Evolutionary conservation across 1,140 invertebrate genomes (phyloP).

Genomic region (Leptoteleia sp.): DNA sequence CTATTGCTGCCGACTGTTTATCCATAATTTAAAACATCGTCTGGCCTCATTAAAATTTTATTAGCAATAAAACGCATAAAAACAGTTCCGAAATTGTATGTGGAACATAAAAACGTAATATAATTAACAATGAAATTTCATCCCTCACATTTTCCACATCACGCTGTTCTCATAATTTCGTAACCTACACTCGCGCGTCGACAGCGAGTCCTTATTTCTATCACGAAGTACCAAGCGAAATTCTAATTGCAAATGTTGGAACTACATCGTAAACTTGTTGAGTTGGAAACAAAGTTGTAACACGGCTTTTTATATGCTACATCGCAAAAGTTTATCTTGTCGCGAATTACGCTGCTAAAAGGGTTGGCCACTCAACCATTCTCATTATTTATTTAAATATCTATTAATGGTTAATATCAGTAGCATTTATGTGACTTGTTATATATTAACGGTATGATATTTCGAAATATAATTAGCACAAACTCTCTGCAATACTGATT

Average conservation of each 20-base stretch:
- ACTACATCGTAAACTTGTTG: conserved; percentile 63
- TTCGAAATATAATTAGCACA: too few relatives aligned
- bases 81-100: conserved; percentile 49
- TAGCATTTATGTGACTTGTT: too few relatives aligned
- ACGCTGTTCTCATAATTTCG: conserved; percentile 47
- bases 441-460: too few relatives aligned
- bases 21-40: conserved; percentile 48
- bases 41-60: conserved; percentile 56
- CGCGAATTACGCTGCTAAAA: too few relatives aligned
- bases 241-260: conserved; percentile 60
- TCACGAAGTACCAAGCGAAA: conserved; percentile 37
- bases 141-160: conserved; percentile 29
- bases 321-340: too few relatives aligned
- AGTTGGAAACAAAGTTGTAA: conserved; percentile 14
- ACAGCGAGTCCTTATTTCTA: conserved; percentile 44
- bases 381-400: too few relatives aligned
- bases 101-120: conserved; percentile 55
- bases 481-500: too few relatives aligned
- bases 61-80: conserved; percentile 51
- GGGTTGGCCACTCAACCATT: too few relatives aligned
- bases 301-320: too few relatives aligned
- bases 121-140: conserved; percentile 59
- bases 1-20: conserved; percentile 31
- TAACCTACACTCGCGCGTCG: conserved; percentile 16
- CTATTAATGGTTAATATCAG: too few relatives aligned